Evolutionary conservation across 2,113 vertebrate species (phyloP).

Genomic region (Carassius gibelio): DNA sequence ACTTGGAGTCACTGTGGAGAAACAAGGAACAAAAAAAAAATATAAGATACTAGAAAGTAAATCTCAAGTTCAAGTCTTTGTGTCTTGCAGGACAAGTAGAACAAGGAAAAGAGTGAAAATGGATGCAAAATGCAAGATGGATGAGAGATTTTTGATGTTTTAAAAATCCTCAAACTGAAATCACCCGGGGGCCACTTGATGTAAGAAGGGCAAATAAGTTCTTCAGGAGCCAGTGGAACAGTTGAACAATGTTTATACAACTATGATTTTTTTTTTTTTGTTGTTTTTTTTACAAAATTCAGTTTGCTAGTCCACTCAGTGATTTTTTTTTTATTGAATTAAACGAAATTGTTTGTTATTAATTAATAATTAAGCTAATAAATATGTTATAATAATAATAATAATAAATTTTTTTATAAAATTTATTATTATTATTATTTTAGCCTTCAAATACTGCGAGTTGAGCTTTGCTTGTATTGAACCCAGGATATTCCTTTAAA

Average conservation of each 20-base stretch:
- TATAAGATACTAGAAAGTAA: slow-evolving; percentile 32
- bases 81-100: slow-evolving; percentile 10
- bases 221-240: not conserved
- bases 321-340: no score
- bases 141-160: not conserved
- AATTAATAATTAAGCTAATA: no score
- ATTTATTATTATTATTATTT: no score
- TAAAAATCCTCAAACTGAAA: not conserved
- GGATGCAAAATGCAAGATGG: not conserved
- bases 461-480: no score
- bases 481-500: no score
- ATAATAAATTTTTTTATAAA: no score
- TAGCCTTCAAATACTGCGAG: no score
- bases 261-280: not conserved
- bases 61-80: slow-evolving; percentile 32
- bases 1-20: slow-evolving; percentile 43
- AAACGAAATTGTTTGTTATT: no score
- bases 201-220: not conserved
- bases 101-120: not conserved
- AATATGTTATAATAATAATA: no score
- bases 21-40: slow-evolving; percentile 4
- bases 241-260: not conserved
- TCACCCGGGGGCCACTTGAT: not conserved
- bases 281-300: not conserved
- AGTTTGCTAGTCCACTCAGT: no score